Evolutionary conservation across 2,888 invertebrate genomes (phyloP).

Genomic region (Chrysina gloriosa): DNA sequence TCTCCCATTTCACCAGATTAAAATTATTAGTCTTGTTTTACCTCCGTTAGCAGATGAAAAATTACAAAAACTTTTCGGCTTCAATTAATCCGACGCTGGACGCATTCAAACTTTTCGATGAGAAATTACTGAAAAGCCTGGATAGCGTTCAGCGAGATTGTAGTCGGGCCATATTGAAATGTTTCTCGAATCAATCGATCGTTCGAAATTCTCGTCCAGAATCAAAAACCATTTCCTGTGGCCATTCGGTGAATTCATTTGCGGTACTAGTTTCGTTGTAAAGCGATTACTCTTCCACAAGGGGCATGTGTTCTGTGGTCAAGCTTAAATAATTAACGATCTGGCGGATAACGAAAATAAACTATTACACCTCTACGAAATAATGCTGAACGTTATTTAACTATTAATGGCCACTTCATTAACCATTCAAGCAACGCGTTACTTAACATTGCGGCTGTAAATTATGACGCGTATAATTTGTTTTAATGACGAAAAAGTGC

Average conservation of each 20-base stretch:
- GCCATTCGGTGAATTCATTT: slow-evolving; percentile 17
- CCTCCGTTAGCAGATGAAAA: background rate
- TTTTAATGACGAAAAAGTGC: no score
- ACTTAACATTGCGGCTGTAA: no score
- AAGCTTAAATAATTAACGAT: slow-evolving; percentile 14
- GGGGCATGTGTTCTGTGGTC: slow-evolving; percentile 5
- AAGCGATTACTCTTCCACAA: background rate
- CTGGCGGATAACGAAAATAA: background rate
- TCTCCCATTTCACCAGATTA: background rate
- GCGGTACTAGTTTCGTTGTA: slow-evolving; percentile 3
- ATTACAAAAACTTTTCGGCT: background rate
- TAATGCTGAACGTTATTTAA: background rate
- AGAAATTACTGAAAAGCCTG: background rate
- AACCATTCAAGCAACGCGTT: no score
- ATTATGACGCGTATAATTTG: no score
- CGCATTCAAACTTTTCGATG: background rate
- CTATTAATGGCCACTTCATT: background rate
- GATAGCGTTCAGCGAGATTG: background rate
- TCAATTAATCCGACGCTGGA: background rate
- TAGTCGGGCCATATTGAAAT: background rate
- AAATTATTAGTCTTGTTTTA: background rate
- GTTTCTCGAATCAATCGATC: background rate
- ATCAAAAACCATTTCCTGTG: background rate
- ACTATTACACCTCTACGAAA: background rate
- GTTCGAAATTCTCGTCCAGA: background rate